These are phyloP conservation scores for Pinctada fucata DNA, from an alignment of 2,888 invertebrate genomes.

Conservation along the genomic window DNA sequence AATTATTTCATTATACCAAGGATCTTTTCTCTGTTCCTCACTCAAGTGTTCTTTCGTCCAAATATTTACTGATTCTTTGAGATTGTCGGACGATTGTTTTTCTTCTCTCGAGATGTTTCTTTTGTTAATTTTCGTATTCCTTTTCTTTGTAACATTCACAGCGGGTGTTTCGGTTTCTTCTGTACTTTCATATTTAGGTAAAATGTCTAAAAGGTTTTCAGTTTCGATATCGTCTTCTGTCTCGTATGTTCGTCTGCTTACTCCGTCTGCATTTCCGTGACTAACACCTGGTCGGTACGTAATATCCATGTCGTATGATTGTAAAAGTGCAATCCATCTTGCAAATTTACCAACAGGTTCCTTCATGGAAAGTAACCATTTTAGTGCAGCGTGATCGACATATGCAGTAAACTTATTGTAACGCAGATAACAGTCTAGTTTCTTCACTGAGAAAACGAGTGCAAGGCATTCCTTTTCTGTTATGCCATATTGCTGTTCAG, in stretches of 20 bases:
- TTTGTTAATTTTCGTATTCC: too few relatives aligned
- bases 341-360: slow-evolving; percentile 21
- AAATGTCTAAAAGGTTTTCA: not conserved
- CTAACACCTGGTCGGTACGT: not conserved
- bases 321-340: slow-evolving; percentile 7
- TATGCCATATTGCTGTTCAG: slow-evolving; percentile 34
- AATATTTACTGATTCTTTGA: too few relatives aligned
- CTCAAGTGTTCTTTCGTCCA: too few relatives aligned
- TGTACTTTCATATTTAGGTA: too few relatives aligned
- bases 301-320: not conserved
- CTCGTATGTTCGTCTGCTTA: slow-evolving; percentile 12
- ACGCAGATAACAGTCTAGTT: slow-evolving; percentile 31
- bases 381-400: slow-evolving; percentile 34
- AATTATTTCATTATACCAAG: too few relatives aligned
- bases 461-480: slow-evolving; percentile 36
- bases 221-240: not conserved
- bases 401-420: slow-evolving; percentile 25
- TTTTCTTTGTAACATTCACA: too few relatives aligned
- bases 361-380: slow-evolving; percentile 30
- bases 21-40: too few relatives aligned
- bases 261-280: slow-evolving; percentile 19
- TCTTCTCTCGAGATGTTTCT: too few relatives aligned
- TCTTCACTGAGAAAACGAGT: slow-evolving; percentile 25
- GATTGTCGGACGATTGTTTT: too few relatives aligned
- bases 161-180: too few relatives aligned